Conservation (phyloP, 2,888 invertebrate species). For the Tiphia femorata region DNA sequence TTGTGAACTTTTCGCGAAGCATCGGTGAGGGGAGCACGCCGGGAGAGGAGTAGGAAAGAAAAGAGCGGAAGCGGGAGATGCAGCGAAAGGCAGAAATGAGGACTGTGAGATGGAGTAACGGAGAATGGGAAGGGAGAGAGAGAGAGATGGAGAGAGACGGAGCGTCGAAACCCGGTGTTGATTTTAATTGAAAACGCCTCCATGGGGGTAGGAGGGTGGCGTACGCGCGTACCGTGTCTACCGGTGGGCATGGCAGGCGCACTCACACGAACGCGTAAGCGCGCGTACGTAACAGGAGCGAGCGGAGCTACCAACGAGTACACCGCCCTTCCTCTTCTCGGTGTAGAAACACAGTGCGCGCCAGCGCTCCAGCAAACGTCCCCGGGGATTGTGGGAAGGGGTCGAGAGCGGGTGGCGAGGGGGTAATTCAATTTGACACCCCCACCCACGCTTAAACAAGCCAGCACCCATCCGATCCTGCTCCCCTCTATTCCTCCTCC, state of each 20-base stretch:
- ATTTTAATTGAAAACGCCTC: slow-evolving; percentile 65
- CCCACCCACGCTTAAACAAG: slow-evolving; percentile 67
- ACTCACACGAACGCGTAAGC: slow-evolving; percentile 34
- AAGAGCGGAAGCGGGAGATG: background rate
- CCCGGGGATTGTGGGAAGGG: slow-evolving; percentile 57
- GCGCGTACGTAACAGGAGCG: slow-evolving; percentile 31
- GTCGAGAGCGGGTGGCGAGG: slow-evolving; percentile 52
- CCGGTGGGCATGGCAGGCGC: slow-evolving; percentile 14
- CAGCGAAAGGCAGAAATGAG: slow-evolving; percentile 12
- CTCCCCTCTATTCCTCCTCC: no score
- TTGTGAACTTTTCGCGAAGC: slow-evolving; percentile 39
- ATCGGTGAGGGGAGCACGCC: background rate
- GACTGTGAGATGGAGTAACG: slow-evolving; percentile 28
- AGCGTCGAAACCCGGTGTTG: slow-evolving; percentile 51
- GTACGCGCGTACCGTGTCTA: slow-evolving; percentile 28
- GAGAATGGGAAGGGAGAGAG: slow-evolving; percentile 5
- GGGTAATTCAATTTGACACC: slow-evolving; percentile 69
- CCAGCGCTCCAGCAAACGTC: slow-evolving; percentile 59
- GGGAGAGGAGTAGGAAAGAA: background rate
- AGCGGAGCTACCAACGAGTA: slow-evolving; percentile 24
- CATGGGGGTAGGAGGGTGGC: slow-evolving; percentile 52
- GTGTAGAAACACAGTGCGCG: slow-evolving; percentile 36
- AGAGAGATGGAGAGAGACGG: slow-evolving; percentile 15
- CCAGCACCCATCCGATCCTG: slow-evolving; percentile 56
- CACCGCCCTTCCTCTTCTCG: no score